Percentiles rank a stretch among this genome's conserved stretches.
Evolutionary conservation across 2,113 vertebrate species (phyloP).

Genomic region (Xiphophorus maculatus): DNA sequence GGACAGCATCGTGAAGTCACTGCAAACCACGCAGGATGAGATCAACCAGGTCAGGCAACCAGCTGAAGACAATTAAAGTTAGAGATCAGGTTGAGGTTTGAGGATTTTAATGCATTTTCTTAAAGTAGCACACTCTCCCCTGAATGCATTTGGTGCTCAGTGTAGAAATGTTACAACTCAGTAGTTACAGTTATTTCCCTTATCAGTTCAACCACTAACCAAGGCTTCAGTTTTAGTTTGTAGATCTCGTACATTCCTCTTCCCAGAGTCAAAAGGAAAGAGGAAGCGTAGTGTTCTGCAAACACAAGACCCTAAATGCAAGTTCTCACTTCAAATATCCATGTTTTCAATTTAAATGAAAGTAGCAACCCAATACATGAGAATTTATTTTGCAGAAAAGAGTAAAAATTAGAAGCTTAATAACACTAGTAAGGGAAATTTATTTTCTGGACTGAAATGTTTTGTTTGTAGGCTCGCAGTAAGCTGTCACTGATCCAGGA

Average conservation of each 20-base stretch:
- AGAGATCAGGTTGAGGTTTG: not conserved
- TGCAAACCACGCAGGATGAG: constrained; percentile 93
- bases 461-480: constrained; percentile 83
- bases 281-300: not conserved
- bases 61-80: constrained; percentile 3
- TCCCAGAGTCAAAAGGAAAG: not conserved
- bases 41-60: constrained; percentile 87
- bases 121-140: too few species aligned
- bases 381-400: not conserved
- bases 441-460: not conserved
- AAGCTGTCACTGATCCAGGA: constrained; percentile 90
- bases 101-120: not conserved
- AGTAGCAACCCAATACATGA: not conserved
- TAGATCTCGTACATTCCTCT: not conserved
- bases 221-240: not conserved
- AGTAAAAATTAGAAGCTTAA: not conserved
- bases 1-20: constrained; percentile 91
- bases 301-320: not conserved
- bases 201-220: constrained; percentile 2
- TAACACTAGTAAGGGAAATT: not conserved
- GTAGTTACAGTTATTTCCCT: not conserved
- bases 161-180: constrained; percentile 1
- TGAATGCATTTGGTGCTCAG: not conserved
- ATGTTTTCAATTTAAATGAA: not conserved
- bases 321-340: not conserved